phyloP scores from a whole-genome alignment of 1,140 invertebrate genomes.

The Trichonephila clavata region DNA sequence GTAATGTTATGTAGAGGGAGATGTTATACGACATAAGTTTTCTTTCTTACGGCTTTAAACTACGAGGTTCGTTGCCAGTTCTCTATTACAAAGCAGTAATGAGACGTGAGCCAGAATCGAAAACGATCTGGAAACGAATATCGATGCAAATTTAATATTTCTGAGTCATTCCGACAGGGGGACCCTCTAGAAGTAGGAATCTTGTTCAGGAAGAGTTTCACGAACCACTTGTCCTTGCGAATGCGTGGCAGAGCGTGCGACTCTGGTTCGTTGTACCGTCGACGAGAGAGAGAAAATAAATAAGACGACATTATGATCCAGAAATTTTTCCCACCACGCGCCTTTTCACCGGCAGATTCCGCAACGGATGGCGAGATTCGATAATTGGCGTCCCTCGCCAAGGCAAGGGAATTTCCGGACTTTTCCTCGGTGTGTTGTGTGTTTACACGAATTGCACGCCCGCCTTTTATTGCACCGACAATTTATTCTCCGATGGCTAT shows the following conservation, averaged over 20 bases:
- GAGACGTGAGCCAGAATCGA: no score
- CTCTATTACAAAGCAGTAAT: no score
- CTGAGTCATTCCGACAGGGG: no score
- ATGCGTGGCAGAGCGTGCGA: constrained; percentile 53
- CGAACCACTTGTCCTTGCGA: constrained; percentile 53
- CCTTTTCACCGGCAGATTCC: constrained; percentile 45
- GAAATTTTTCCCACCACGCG: constrained; percentile 70
- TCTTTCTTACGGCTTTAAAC: no score
- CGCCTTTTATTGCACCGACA: constrained; percentile 32
- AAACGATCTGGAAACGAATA: no score
- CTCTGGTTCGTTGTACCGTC: constrained; percentile 64
- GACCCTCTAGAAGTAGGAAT: no score
- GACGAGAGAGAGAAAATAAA: constrained; percentile 30
- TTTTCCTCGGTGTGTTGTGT: background rate
- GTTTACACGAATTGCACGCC: constrained; percentile 39
- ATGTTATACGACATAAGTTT: no score
- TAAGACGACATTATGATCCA: constrained; percentile 49
- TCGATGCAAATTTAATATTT: no score
- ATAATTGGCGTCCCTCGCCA: constrained; percentile 49
- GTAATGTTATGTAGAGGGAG: no score
- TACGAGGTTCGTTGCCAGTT: no score
- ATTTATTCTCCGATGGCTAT: constrained; percentile 28
- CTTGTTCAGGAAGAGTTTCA: constrained; percentile 49
- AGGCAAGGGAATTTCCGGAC: constrained; percentile 1
- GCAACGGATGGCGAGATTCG: constrained; percentile 39